phyloP scores from a whole-genome alignment of 2,113 vertebrate genomes.

The Chiloscyllium plagiosum region DNA sequence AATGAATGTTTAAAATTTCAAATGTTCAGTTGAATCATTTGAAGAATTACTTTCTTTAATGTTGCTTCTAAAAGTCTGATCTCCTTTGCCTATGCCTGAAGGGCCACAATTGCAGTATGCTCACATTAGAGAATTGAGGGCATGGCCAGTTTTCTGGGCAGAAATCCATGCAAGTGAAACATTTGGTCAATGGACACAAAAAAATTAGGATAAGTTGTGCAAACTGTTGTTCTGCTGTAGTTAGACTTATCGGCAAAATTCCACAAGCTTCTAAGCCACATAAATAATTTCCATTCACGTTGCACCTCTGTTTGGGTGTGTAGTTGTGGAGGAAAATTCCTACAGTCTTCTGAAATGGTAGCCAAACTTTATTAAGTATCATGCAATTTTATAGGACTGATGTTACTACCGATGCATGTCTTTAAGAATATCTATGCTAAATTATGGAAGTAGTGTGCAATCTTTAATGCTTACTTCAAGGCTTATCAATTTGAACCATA shows the following conservation, averaged over 20 bases:
- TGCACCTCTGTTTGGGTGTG: not conserved
- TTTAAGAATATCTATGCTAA: not conserved
- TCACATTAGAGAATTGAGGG: not conserved
- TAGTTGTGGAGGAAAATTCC: not conserved
- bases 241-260: not conserved
- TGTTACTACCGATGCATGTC: not conserved
- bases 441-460: not conserved
- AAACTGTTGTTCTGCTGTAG: not conserved
- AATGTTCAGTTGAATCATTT: no score
- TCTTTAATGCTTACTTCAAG: not conserved
- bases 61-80: no score
- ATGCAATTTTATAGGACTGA: no score
- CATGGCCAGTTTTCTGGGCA: not conserved
- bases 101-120: not conserved
- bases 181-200: not conserved
- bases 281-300: not conserved
- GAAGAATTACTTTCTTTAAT: no score
- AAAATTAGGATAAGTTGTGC: not conserved
- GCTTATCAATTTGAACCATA: not conserved
- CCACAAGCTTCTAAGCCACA: not conserved
- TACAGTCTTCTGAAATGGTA: not conserved
- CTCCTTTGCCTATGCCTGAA: no score
- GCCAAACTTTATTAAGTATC: no score
- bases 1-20: no score
- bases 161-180: not conserved